Evolutionary conservation across 1,140 invertebrate species (phyloP), one percentile per base, ranked within the genome.

Genomic region (Pristionchus pacificus): DNA sequence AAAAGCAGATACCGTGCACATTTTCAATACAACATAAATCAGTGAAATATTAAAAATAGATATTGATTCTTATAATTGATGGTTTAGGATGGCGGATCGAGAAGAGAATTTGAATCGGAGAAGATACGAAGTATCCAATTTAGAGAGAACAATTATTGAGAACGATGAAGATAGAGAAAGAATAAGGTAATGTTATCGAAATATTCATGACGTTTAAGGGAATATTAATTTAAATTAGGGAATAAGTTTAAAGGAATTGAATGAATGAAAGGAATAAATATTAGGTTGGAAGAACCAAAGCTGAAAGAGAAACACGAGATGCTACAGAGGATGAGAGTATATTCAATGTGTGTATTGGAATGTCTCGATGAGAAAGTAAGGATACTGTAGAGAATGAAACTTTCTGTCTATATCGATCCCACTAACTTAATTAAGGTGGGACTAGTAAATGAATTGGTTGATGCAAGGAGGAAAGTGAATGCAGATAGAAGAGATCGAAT

Each of bases 391-490:
- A 19, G 38, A 49, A 49, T 49, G 38, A 49, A n/a, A n/a, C n/a
- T n/a, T n/a, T n/a, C n/a, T n/a, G n/a, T n/a, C 28, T 70, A n/a
- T 70, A 19, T 13, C 24, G 10, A n/a, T 60, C 3, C 15, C 13
- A 14, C 32, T 29, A 31, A 61, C 60, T 59, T 33, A 33, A 77
- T 78, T 77, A 86, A 93, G 91, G 88, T 92, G 79, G 90, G 90
- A 19, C 78, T 88, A 59, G 89, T 95, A 77, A 88, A 90, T 76
- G 88, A 88, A 55, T 83, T 96, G 78, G 93, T 96, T 83, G 88
- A 90, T 72, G 88, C 90, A 24, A 89, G 91, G 80, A 79, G 92
- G 72, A 88, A 89, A 63, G 80, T 93, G 33, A 89, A 90, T 79
- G 88, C 88, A 15, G 88, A 89, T 72, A 88, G 89, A 77, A 88